Base-by-base conservation (phyloP, 2,113 vertebrate genomes). In the Tetraodon nigroviridis region DNA sequence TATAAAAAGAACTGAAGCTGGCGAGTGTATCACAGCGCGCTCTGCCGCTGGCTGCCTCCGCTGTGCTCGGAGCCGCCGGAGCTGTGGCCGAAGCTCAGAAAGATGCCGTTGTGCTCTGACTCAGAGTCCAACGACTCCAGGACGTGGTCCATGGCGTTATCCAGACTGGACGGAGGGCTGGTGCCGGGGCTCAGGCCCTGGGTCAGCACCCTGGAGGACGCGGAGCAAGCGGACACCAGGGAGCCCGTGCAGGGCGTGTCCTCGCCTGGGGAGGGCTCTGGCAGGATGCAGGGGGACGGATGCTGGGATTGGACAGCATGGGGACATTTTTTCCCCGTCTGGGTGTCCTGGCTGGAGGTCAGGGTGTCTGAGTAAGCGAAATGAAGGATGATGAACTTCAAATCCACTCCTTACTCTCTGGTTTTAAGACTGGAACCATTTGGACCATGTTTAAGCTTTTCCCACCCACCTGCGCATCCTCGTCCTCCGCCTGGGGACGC, bases 71-170 rank as follows among this genome's bases (percentile, higher is more conserved):
- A 84, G 0, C 83, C 65, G 22, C 71, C 84, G 0, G 93, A 77
- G 0, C 85, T 84, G 19, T 69, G 85, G 4, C 73, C 79, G 69
- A 98, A 98, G 88, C 95, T 90, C 59, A 99, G 93, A 85, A 97
- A 96, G 80, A 98, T 97, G 4, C 94, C 95, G 48, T 94, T 94
- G 0, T 87, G 87, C 62, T 95, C 95, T 0, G 90, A 83, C 58
- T 95, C 94, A 0, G 93, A 97, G 83, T 94, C 94, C 0, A 89
- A 77, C 0, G 93, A 95, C 75, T 93, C 94, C 72, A 90, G 79
- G 68, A 90, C 85, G 75, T 89, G 90, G 82, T 93, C 95, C 64
- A 88, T 90, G 42, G 89, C 75, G 24, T 91, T 86, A 58, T 97
- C 95, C 0, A 90, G 92, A 57, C 95, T 95, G 82, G 93, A 93